Evolutionary conservation across 2,113 vertebrate genomes (phyloP), one percentile per base, ranked within the genome.

Genomic region (Eptatretus burgeri): DNA sequence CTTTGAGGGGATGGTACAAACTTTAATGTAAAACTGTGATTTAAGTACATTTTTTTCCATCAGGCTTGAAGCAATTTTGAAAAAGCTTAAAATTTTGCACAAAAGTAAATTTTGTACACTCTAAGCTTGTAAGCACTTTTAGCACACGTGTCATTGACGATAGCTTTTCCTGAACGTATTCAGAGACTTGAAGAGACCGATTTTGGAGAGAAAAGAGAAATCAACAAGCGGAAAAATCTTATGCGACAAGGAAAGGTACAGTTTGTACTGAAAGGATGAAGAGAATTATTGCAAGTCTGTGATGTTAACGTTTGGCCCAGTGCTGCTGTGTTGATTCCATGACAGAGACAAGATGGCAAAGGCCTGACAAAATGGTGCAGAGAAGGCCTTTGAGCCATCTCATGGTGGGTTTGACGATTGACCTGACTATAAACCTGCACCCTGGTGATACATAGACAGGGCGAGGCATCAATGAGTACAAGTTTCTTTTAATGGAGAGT

Each of bases 171-270:
- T 16, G 14, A 20, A 27, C 12, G 16, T 16, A 27, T 56, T 5
- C 68, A 96, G 91, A 86, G 76, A 71, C 77, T 96, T 2, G 91
- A 95, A 68, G 77, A 81, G 0, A 77, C 73, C 2, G 82, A 93
- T 67, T 93, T 95, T 53, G 84, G 85, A 9, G 84, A 96, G 74
- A 94, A 84, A 73, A 94, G 85, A 50, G 83, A 94, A 68, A 86
- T 83, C 53, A 85, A 96, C 68, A 96, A 95, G 66, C 76, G 82
- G 72, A 95, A 95, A 52, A 82, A 93, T 69, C 69, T 96, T 75
- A 89, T 96, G 71, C 70, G 94, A 5, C 85, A 93, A 64, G 87
- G 91, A 11, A 93, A 88, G 78, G 88, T 81, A 70, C 27, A 41
- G 27, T 41, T 41, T 41, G 3, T 41, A 7, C 7, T 41, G 27